Base-by-base conservation (phyloP, 2,888 invertebrate species). In the Gari tellinella region DNA sequence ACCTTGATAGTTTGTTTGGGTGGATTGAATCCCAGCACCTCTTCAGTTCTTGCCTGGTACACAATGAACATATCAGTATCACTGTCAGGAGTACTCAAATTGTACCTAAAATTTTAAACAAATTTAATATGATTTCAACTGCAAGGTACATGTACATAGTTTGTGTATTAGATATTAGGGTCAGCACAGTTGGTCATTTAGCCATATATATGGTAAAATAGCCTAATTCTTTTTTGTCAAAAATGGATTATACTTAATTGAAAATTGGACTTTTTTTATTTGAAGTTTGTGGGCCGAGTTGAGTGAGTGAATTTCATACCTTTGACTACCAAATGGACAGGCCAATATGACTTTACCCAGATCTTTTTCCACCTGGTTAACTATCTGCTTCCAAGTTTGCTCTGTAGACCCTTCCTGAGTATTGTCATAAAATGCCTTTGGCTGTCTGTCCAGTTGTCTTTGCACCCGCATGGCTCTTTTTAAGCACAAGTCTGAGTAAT, bases 261-360 rank as follows among this genome's bases (percentile, higher is more conserved):
- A n/a, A n/a, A n/a, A n/a, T n/a, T n/a, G n/a, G n/a, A n/a, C n/a
- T n/a, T n/a, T n/a, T n/a, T n/a, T n/a, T n/a, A n/a, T n/a, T n/a
- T n/a, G n/a, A n/a, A n/a, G n/a, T n/a, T n/a, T n/a, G n/a, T n/a
- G n/a, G n/a, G n/a, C n/a, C n/a, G n/a, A n/a, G n/a, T n/a, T n/a
- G n/a, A n/a, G n/a, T n/a, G n/a, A n/a, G n/a, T n/a, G n/a, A n/a
- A 49, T 31, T 51, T 10, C 53, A 46, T 70, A 89, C 89, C 89
- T 88, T 61, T 88, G 88, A 82, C 89, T 90, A 15, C 89, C 89
- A 86, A 89, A 90, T 14, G 88, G 88, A 73, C 89, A 90, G 14
- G 88, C 88, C 23, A 90, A 53, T 40, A 87, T 75, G 37, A 90
- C 84, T 69, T 67, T 79, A 7, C 89, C 89, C 40, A 89, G 80